A percentile compares a stretch with the other conserved stretches of the same genome.
Conservation (phyloP, 2,113 vertebrate genomes). For the Tautogolabrus adspersus region DNA sequence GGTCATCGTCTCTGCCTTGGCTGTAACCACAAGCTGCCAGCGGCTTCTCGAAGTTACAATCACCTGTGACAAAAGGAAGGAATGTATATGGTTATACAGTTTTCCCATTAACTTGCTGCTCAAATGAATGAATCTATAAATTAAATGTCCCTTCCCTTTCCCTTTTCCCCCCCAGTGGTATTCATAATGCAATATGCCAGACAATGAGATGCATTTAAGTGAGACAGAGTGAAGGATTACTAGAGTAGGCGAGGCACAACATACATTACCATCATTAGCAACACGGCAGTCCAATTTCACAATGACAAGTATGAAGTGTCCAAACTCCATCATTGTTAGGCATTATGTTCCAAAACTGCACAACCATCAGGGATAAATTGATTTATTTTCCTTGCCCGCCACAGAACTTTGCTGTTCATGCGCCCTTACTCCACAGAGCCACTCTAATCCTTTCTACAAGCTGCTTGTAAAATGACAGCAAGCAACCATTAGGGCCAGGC, state of each 20-base stretch:
- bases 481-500: conserved; percentile 73
- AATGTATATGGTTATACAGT: conserved; percentile 54
- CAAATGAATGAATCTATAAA: conserved; percentile 78
- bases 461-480: conserved; percentile 78
- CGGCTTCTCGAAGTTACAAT: conserved; percentile 94
- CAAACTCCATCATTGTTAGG: conserved; percentile 84
- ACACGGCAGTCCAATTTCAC: conserved; percentile 79
- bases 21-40: conserved; percentile 92
- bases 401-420: conserved; percentile 78
- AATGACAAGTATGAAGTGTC: conserved; percentile 84
- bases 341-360: conserved; percentile 74
- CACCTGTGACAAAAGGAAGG: conserved; percentile 84
- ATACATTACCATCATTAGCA: conserved; percentile 83
- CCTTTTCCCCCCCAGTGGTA: conserved; percentile 43
- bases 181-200: conserved; percentile 80
- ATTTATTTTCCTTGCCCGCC: conserved; percentile 78
- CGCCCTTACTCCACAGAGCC: conserved; percentile 53
- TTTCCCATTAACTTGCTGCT: conserved; percentile 75
- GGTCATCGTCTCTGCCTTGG: conserved; percentile 92
- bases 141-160: conserved; percentile 58
- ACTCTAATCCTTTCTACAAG: conserved; percentile 76
- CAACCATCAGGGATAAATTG: conserved; percentile 77
- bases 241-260: conserved; percentile 71
- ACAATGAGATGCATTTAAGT: conserved; percentile 82
- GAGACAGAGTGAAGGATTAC: conserved; percentile 82